Conservation (phyloP, 92 coral and sea anemone species). For the Zoanthus sansibaricus region DNA sequence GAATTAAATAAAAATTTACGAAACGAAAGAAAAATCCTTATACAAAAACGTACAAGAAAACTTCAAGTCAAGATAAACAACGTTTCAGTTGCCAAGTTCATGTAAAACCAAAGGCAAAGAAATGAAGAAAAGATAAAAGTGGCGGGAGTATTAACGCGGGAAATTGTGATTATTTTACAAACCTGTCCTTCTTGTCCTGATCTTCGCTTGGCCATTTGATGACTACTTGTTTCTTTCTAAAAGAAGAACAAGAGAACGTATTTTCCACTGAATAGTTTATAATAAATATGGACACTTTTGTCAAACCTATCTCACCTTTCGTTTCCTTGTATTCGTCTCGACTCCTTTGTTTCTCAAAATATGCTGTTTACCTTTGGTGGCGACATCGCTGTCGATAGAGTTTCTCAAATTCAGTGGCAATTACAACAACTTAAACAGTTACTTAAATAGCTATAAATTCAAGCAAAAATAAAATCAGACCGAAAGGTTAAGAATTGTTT, state of each 20-base stretch:
- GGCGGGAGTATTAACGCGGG: constrained; percentile 73
- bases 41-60: not conserved
- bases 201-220: constrained; percentile 59
- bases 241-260: constrained; percentile 21
- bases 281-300: not conserved
- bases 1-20: not conserved
- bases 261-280: not conserved
- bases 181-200: constrained; percentile 64
- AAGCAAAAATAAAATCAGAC: not conserved
- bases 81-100: not conserved
- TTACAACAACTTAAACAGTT: not conserved
- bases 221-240: constrained; percentile 57
- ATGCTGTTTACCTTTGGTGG: constrained; percentile 63
- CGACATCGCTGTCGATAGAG: constrained; percentile 54
- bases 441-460: not conserved
- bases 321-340: constrained; percentile 62
- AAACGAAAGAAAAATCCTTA: not conserved
- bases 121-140: constrained; percentile 11
- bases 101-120: not conserved
- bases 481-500: not conserved
- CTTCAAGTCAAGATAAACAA: not conserved
- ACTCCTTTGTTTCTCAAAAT: constrained; percentile 47
- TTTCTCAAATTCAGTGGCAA: not conserved
- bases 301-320: constrained; percentile 56
- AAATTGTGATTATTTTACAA: constrained; percentile 46